phyloP scores from a whole-genome alignment of 2,888 invertebrate species.

The Hofmannophila pseudospretella region DNA sequence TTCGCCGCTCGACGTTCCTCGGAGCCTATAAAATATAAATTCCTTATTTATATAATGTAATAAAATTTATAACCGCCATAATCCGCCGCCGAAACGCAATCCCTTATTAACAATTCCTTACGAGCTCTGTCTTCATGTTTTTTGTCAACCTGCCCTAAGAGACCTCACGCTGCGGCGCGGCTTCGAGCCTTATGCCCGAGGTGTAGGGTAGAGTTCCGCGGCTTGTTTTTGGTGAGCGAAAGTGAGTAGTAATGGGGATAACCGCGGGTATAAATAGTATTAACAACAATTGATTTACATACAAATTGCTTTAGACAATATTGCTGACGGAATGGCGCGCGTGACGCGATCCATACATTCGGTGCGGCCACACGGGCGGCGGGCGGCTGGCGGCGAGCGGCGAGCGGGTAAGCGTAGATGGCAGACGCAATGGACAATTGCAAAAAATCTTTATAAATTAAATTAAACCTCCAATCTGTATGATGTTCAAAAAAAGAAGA shows the following conservation, averaged over 20 bases:
- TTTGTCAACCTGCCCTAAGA: constrained; percentile 26
- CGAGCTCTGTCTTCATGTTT: constrained; percentile 54
- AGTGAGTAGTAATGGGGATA: constrained; percentile 72
- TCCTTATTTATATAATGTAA: constrained; percentile 64
- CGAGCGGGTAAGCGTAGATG: too few relatives aligned
- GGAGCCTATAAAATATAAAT: constrained; percentile 45
- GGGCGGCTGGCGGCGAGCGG: too few relatives aligned
- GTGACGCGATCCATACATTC: constrained; percentile 59
- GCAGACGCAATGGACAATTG: too few relatives aligned
- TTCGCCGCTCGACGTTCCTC: constrained; percentile 17
- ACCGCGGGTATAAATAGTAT: constrained; percentile 76
- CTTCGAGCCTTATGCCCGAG: constrained; percentile 17
- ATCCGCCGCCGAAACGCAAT: constrained; percentile 48
- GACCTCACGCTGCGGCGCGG: neutral
- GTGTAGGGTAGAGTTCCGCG: neutral
- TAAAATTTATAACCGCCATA: constrained; percentile 66
- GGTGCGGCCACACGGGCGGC: constrained; percentile 27
- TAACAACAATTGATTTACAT: constrained; percentile 78
- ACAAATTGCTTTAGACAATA: constrained; percentile 78
- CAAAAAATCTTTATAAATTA: too few relatives aligned
- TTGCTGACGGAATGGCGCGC: constrained; percentile 74
- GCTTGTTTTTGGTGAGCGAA: constrained; percentile 29
- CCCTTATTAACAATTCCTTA: constrained; percentile 67
- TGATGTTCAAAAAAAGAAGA: too few relatives aligned
- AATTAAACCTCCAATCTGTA: too few relatives aligned